Evolutionary conservation across 2,797 vertebrate species (phyloP).

Genomic region (Danio tinwini): DNA sequence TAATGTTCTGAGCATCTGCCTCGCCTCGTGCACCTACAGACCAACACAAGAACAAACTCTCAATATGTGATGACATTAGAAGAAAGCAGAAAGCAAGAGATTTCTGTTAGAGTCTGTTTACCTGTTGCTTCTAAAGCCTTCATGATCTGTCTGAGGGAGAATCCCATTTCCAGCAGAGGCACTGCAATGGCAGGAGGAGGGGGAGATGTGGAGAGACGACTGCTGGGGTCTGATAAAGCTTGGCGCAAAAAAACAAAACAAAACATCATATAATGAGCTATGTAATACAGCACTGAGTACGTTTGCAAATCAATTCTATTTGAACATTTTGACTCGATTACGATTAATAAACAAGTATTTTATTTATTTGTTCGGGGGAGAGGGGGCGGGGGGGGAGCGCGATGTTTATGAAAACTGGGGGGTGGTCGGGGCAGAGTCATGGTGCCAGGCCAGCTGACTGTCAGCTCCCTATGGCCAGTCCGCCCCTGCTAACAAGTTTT

Average conservation of each 20-base stretch:
- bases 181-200: conserved; percentile 97
- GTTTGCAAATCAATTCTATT: conserved; percentile 5
- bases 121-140: conserved; percentile 98
- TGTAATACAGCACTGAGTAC: background rate
- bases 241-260: conserved; percentile 24
- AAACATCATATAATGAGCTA: background rate
- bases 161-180: conserved; percentile 96
- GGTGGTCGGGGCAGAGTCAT: no score
- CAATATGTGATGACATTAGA: background rate
- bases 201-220: conserved; percentile 94
- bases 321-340: no score
- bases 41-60: background rate
- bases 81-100: background rate
- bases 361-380: no score
- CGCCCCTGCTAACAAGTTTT: no score
- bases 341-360: no score
- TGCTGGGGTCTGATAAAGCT: conserved; percentile 97
- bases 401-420: no score
- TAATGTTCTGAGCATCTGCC: conserved; percentile 97
- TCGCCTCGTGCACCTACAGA: conserved; percentile 89
- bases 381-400: no score
- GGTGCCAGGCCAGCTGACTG: no score
- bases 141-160: conserved; percentile 94
- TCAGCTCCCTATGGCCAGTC: no score
- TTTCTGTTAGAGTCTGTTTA: conserved; percentile 57